These are phyloP conservation scores for Pristionchus fissidentatus DNA, from an alignment of 2,888 invertebrate genomes.

Conservation along the genomic window DNA sequence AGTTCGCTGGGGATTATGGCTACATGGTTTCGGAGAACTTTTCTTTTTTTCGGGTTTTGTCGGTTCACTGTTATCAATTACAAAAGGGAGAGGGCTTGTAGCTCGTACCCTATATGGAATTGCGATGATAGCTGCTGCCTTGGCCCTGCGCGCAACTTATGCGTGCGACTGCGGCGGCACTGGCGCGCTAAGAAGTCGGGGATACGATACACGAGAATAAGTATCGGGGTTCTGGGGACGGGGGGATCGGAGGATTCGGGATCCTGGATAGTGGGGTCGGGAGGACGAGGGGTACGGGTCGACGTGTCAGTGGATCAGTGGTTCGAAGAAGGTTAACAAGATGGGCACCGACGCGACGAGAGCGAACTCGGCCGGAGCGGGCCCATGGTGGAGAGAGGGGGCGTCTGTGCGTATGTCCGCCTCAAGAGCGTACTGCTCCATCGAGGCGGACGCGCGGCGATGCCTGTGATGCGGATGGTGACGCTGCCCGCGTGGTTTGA, in stretches of 20 bases:
- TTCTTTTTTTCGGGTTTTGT: slow-evolving; percentile 11
- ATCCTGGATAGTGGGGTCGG: not conserved
- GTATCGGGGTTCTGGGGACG: not conserved
- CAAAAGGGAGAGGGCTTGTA: not conserved
- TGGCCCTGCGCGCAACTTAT: no score
- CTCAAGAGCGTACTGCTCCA: no score
- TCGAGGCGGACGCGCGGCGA: not conserved
- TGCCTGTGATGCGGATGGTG: not conserved
- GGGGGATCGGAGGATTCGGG: not conserved
- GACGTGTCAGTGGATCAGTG: no score
- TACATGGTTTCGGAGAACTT: no score
- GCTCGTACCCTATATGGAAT: no score
- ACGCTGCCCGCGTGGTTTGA: not conserved
- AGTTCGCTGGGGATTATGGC: no score
- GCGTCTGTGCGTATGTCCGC: not conserved
- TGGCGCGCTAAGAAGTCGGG: not conserved
- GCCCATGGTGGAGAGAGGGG: not conserved
- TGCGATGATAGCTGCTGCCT: no score
- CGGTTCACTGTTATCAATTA: slow-evolving; percentile 26
- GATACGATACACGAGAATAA: not conserved
- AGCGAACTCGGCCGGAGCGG: not conserved
- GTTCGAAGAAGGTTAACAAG: no score
- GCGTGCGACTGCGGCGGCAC: no score
- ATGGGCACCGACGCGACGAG: no score
- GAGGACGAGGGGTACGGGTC: not conserved